Conservation (phyloP, 2,113 vertebrate species). For the Oreochromis spilurus region DNA sequence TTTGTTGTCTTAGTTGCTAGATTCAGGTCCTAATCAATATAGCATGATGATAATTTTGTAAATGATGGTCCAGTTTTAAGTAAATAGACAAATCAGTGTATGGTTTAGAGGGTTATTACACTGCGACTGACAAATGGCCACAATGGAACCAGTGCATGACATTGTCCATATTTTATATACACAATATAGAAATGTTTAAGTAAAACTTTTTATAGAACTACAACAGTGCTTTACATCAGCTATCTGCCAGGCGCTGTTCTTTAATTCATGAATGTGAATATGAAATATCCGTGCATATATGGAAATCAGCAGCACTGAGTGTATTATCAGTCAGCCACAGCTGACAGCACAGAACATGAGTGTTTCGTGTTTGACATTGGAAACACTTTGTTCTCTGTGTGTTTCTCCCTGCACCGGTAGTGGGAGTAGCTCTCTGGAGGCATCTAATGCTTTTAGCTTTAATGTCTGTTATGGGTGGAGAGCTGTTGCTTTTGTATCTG, state of each 20-base stretch:
- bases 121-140: background rate
- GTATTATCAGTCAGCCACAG: background rate
- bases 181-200: background rate
- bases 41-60: background rate
- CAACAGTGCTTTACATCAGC: background rate
- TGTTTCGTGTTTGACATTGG: conserved; percentile 10
- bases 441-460: conserved; percentile 13
- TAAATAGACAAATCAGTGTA: background rate
- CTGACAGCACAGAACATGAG: background rate
- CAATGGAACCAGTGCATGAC: background rate
- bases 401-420: background rate
- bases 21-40: background rate
- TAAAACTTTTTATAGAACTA: background rate
- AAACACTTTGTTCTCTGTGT: conserved; percentile 17
- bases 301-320: background rate
- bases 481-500: background rate
- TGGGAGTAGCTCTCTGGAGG: conserved; percentile 15
- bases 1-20: background rate
- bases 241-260: background rate
- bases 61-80: background rate
- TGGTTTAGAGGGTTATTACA: background rate
- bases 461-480: conserved; percentile 4
- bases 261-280: background rate
- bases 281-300: background rate
- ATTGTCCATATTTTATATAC: background rate